Conservation (phyloP, 2,888 invertebrate species). For the Spilarctia lutea region DNA sequence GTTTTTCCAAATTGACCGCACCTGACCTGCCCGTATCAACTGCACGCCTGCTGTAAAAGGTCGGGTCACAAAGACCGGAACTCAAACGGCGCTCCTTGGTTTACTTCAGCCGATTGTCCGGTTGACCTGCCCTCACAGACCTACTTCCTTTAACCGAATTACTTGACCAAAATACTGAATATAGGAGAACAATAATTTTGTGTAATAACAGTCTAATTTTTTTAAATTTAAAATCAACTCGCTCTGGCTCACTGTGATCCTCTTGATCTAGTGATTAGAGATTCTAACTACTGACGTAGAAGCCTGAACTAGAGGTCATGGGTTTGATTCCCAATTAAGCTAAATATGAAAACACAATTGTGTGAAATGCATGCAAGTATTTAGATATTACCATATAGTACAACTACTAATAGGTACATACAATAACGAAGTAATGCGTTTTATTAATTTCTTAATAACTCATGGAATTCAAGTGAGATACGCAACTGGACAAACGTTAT, state of each 20-base stretch:
- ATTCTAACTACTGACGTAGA: too few relatives aligned
- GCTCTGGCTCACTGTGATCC: too few relatives aligned
- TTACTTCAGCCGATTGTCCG: conserved; percentile 25
- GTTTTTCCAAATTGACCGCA: conserved; percentile 1
- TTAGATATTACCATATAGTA: too few relatives aligned
- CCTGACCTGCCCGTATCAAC: conserved; percentile 7
- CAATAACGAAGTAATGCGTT: too few relatives aligned
- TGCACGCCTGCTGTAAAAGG: neutral
- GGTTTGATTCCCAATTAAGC: too few relatives aligned
- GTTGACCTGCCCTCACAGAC: conserved; percentile 24
- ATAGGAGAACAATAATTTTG: neutral
- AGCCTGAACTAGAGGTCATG: too few relatives aligned
- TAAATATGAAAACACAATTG: too few relatives aligned
- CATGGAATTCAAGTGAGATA: too few relatives aligned
- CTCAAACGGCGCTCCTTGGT: conserved; percentile 26
- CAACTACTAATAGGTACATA: too few relatives aligned
- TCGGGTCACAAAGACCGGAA: conserved; percentile 22
- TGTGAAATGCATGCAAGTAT: too few relatives aligned
- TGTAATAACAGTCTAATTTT: neutral
- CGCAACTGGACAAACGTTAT: neutral
- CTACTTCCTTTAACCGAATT: conserved; percentile 17
- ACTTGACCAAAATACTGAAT: neutral
- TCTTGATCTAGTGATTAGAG: too few relatives aligned
- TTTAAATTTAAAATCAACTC: neutral
- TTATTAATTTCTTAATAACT: too few relatives aligned